Conservation (phyloP, 23 tunicate genomes). For the Styela plicata region DNA sequence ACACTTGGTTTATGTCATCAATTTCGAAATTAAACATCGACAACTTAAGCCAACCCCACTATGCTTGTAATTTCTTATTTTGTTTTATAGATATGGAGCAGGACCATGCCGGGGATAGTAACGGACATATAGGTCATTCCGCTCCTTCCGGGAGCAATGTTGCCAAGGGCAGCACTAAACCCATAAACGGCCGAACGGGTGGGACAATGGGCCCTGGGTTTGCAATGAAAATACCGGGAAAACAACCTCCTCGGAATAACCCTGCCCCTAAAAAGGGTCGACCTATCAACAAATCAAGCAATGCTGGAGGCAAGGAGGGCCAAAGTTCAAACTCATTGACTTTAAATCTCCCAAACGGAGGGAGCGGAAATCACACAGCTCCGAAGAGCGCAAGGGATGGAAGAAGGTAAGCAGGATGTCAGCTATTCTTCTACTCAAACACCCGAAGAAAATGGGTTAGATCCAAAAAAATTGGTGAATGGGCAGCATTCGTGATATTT, state of each 20-base stretch:
- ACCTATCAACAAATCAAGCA: not conserved
- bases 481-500: too few species aligned
- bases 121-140: not conserved
- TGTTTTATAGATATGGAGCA: slow-evolving; percentile 25
- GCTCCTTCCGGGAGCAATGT: not conserved
- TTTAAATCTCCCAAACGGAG: not conserved
- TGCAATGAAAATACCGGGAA: slow-evolving; percentile 27
- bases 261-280: slow-evolving; percentile 1
- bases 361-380: not conserved
- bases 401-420: too few species aligned
- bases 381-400: not conserved
- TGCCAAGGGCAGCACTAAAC: not conserved
- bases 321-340: not conserved
- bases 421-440: too few species aligned
- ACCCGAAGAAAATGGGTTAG: too few species aligned
- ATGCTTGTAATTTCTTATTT: too few species aligned
- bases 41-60: too few species aligned
- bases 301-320: not conserved
- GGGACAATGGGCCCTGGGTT: not conserved
- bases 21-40: too few species aligned
- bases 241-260: not conserved
- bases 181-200: not conserved
- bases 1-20: too few species aligned
- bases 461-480: too few species aligned
- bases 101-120: not conserved